These are phyloP conservation scores for Eufriesea mexicana DNA, from an alignment of 1,140 invertebrate genomes.

Conservation along the genomic window DNA sequence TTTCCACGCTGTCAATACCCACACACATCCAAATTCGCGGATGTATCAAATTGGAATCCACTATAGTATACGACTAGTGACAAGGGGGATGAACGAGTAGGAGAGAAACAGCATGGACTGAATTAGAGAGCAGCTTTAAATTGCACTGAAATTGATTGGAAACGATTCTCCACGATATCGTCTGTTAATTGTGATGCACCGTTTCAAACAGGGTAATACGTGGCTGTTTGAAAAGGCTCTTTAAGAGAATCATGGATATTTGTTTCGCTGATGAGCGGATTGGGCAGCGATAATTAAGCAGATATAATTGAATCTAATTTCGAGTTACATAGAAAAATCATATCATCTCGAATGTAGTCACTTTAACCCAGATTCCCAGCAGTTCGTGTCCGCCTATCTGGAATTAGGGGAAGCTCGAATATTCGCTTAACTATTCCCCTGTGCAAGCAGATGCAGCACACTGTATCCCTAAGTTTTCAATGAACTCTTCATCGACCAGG, in stretches of 20 bases:
- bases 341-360: neutral
- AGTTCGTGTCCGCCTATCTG: neutral
- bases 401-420: neutral
- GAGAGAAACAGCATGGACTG: neutral
- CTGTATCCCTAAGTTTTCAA: conserved; percentile 20
- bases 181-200: conserved; percentile 18
- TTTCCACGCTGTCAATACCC: too few species aligned
- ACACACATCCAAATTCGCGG: too few species aligned
- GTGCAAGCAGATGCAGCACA: conserved; percentile 2
- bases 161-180: conserved; percentile 23
- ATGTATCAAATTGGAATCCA: too few species aligned
- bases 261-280: neutral
- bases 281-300: too few species aligned
- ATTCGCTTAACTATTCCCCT: neutral
- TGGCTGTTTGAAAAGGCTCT: neutral
- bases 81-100: neutral
- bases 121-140: conserved; percentile 35
- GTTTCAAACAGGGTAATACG: neutral
- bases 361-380: neutral
- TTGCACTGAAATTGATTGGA: conserved; percentile 44
- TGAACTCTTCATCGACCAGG: conserved; percentile 24
- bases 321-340: neutral
- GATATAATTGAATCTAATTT: neutral
- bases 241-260: neutral
- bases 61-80: too few species aligned